These are phyloP conservation scores for Psilopsiagon aurifrons DNA, from an alignment of 2,113 vertebrate genomes.

Conservation along the genomic window DNA sequence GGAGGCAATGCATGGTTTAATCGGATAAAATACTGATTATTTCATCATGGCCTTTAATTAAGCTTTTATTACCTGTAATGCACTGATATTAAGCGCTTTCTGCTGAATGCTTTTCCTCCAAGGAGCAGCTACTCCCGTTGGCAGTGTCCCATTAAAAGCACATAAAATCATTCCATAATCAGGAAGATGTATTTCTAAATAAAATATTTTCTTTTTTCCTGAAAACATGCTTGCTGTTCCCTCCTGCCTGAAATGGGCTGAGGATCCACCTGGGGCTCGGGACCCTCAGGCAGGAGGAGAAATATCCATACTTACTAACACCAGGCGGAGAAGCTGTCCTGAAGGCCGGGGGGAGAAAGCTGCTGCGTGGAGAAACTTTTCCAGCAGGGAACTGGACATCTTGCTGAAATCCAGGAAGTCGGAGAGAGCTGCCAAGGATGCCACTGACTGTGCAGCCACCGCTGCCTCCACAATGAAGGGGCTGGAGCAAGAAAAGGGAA, in stretches of 20 bases:
- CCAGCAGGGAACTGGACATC: conserved; percentile 9
- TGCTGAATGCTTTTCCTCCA: neutral
- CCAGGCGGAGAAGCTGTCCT: conserved; percentile 53
- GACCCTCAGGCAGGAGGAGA: neutral
- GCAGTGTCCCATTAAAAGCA: neutral
- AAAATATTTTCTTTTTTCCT: neutral
- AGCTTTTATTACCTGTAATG: neutral
- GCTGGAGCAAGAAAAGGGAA: conserved; percentile 17
- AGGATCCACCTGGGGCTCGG: neutral
- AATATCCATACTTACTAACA: conserved; percentile 46
- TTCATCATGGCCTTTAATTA: neutral
- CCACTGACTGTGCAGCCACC: conserved; percentile 12
- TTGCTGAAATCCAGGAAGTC: conserved; percentile 68
- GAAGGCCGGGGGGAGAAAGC: conserved; percentile 71
- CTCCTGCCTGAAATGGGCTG: neutral
- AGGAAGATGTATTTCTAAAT: neutral
- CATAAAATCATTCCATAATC: neutral
- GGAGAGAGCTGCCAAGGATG: conserved; percentile 55
- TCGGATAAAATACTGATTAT: neutral
- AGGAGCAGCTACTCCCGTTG: neutral
- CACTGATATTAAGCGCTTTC: neutral
- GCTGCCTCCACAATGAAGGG: conserved; percentile 61
- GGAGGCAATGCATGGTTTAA: neutral
- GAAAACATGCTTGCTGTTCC: neutral
- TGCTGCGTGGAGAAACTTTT: conserved; percentile 61